A percentile compares a stretch with the other conserved stretches of the same genome.
These are phyloP conservation scores for Macrostomum cliftonense DNA, from an alignment of 2,888 invertebrate species.

Conservation along the genomic window DNA sequence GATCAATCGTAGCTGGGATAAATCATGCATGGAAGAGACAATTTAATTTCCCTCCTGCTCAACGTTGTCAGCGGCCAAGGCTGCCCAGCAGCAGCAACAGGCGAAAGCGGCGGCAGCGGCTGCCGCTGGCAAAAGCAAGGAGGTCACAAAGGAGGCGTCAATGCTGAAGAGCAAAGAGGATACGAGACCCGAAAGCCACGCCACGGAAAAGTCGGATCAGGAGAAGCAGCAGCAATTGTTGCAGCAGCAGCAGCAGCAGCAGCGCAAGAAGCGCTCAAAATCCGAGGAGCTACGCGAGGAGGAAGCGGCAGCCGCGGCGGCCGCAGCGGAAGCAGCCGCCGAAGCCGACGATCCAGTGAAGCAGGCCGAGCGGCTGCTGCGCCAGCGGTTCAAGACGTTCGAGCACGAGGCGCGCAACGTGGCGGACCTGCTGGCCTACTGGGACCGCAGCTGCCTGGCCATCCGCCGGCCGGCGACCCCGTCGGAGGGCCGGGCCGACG, in stretches of 20 bases:
- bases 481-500: conserved; percentile 21
- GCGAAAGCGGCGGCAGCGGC: conserved; percentile 6
- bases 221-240: conserved; percentile 18
- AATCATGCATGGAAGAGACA: no score
- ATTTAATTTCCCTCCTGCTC: no score
- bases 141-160: neutral
- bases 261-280: conserved; percentile 8
- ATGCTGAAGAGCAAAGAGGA: neutral
- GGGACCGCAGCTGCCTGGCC: conserved; percentile 30
- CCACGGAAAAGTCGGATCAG: conserved; percentile 17
- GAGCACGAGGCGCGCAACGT: conserved; percentile 30
- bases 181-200: conserved; percentile 28
- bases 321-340: conserved; percentile 16
- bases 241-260: conserved; percentile 9
- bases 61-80: no score
- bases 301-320: conserved; percentile 16
- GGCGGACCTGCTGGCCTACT: conserved; percentile 27
- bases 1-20: no score
- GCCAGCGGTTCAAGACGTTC: conserved; percentile 27
- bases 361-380: conserved; percentile 26
- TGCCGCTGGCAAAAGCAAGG: conserved; percentile 15
- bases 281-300: conserved; percentile 14
- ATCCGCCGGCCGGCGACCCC: conserved; percentile 26
- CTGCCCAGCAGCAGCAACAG: neutral
- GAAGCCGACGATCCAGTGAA: conserved; percentile 19